These are phyloP conservation scores for Phragmatobia fuliginosa DNA, from an alignment of 2,888 invertebrate species.

Conservation along the genomic window DNA sequence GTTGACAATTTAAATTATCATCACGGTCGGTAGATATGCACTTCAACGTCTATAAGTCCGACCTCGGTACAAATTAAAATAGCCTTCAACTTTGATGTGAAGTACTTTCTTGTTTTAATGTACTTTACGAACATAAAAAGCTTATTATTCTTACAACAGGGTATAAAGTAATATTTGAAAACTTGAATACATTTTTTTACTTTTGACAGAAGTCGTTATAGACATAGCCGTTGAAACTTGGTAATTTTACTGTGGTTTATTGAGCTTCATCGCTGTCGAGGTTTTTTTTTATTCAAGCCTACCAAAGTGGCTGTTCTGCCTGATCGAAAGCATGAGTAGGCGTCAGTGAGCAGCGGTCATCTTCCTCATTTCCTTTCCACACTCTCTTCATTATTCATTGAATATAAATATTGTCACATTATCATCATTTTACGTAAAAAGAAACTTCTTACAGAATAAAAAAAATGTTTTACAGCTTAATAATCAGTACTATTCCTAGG, in stretches of 20 bases:
- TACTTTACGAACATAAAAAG: constrained; percentile 8
- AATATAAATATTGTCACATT: too few relatives aligned
- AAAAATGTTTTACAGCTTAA: too few relatives aligned
- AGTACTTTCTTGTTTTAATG: constrained; percentile 11
- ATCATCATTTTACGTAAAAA: neutral
- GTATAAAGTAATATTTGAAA: neutral
- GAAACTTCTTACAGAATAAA: too few relatives aligned
- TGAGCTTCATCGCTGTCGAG: neutral
- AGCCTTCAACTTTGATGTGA: constrained; percentile 19
- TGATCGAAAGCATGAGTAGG: too few relatives aligned
- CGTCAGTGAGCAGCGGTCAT: too few relatives aligned
- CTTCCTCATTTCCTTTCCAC: too few relatives aligned
- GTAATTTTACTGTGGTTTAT: neutral
- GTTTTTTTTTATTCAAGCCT: neutral
- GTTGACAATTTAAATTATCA: constrained; percentile 34
- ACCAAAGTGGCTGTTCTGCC: too few relatives aligned
- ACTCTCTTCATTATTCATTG: too few relatives aligned
- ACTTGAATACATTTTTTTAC: neutral
- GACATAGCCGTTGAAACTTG: neutral
- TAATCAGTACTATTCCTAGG: too few relatives aligned
- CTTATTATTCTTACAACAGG: constrained; percentile 7
- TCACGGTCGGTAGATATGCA: constrained; percentile 17
- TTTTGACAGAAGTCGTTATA: neutral
- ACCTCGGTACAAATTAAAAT: constrained; percentile 19
- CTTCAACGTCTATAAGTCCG: constrained; percentile 23